Base-by-base conservation (phyloP, 2,113 vertebrate species). In the Microcebus jonahi region DNA sequence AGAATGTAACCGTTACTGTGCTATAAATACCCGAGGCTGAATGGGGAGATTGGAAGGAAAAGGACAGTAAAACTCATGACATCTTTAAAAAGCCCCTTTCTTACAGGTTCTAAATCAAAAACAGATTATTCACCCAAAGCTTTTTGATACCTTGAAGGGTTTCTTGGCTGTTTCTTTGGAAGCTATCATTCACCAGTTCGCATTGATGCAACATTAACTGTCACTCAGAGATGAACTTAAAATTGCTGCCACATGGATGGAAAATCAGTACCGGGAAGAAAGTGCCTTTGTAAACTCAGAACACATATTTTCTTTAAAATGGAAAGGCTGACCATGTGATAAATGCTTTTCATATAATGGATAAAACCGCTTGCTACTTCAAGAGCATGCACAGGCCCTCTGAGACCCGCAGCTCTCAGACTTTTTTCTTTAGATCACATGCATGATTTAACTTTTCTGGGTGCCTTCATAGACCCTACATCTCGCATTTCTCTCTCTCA, bases 221-320 rank as follows among this genome's bases (percentile, higher is more conserved):
- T 97, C 97, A 98, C 96, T 97, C 93, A 97, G 91, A 96, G 57
- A 91, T 34, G 82, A 96, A 90, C 92, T 95, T 90, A 87, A 97
- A 97, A 98, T 97, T 97, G 90, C 97, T 92, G 92, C 61, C 92
- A 84, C 90, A 87, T 85, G 90, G 90, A 93, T 42, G 13, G 95
- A 92, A 97, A 98, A 97, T 97, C 96, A 97, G 95, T 67, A 29
- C 68, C 23, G 79, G 75, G 53, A 94, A 97, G 83, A 97, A 96
- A 97, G 91, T 77, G 65, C 84, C 71, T 97, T 97, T 96, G 90
- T 96, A 96, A 97, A 95, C 92, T 93, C 80, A 85, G 90, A 92
- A 97, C 97, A 96, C 65, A 97, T 96, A 96, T 97, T 97, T 97
- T 95, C 94, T 97, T 95, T 97, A 93, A 91, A 96, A 97, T 92